Evolutionary conservation across 30 jellyfish, hydroid and myxozoan genomes (phyloP).

Genomic region (Nemopilema nomurai): DNA sequence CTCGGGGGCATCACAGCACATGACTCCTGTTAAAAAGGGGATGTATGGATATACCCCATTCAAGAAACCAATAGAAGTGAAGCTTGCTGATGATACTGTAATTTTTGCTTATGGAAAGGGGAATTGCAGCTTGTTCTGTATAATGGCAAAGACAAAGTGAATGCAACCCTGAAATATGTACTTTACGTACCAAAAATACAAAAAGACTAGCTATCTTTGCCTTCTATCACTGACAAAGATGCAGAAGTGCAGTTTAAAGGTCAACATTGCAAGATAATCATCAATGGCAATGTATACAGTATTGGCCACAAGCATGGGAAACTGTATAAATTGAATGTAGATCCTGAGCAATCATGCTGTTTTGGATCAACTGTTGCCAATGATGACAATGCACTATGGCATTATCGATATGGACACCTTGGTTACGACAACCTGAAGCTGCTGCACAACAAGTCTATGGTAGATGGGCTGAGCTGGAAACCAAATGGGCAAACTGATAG

Average conservation of each 20-base stretch:
- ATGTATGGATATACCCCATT: not conserved
- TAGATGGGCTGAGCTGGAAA: constrained; percentile 8
- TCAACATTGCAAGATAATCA: not conserved
- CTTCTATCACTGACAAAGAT: constrained; percentile 58
- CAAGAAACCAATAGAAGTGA: constrained; percentile 14
- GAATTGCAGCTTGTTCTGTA: not conserved
- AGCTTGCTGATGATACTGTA: constrained; percentile 53
- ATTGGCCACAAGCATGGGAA: constrained; percentile 49
- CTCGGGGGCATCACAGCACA: constrained; percentile 58
- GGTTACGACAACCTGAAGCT: constrained; percentile 41
- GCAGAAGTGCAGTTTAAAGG: constrained; percentile 6
- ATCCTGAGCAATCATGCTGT: not conserved
- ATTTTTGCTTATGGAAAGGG: constrained; percentile 57
- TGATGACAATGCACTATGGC: constrained; percentile 39
- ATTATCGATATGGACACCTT: constrained; percentile 45
- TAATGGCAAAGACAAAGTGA: constrained; percentile 40
- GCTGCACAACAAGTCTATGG: constrained; percentile 10
- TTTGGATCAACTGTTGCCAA: not conserved
- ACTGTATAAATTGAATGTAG: constrained; percentile 17
- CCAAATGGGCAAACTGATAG: constrained; percentile 3
- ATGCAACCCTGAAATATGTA: constrained; percentile 21
- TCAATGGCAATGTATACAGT: constrained; percentile 16
- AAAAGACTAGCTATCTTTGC: constrained; percentile 16
- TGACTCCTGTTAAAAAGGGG: constrained; percentile 45
- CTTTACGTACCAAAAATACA: constrained; percentile 47